These are phyloP conservation scores for Emmelina monodactyla DNA, from an alignment of 2,888 invertebrate genomes.

Conservation along the genomic window DNA sequence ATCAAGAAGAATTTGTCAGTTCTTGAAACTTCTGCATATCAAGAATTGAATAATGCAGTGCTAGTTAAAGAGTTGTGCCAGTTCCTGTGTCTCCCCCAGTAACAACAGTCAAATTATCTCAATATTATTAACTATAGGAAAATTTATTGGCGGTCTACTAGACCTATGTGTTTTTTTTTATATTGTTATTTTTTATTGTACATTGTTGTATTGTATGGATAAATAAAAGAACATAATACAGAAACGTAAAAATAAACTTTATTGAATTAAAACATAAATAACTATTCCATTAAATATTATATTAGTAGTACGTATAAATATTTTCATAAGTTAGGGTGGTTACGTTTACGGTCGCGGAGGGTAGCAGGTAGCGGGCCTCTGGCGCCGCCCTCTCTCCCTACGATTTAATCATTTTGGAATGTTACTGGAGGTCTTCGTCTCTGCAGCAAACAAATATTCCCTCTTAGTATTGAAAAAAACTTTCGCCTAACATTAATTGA, in stretches of 20 bases:
- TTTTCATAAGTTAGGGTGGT: neutral
- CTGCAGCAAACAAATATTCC: slow-evolving; percentile 49
- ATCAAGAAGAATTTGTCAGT: slow-evolving; percentile 35
- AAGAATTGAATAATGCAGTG: slow-evolving; percentile 35
- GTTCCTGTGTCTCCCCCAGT: slow-evolving; percentile 22
- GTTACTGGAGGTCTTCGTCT: slow-evolving; percentile 59
- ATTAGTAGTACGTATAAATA: slow-evolving; percentile 27
- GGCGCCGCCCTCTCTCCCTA: slow-evolving; percentile 1
- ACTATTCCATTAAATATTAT: neutral
- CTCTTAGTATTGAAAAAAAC: neutral
- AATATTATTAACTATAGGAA: neutral
- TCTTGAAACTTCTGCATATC: slow-evolving; percentile 29
- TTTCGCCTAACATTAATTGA: neutral
- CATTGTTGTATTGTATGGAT: neutral
- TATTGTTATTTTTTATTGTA: neutral
- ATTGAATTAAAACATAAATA: slow-evolving; percentile 50
- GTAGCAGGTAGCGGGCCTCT: neutral
- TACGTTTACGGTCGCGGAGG: neutral
- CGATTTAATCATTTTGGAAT: slow-evolving; percentile 57
- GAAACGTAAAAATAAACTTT: slow-evolving; percentile 61
- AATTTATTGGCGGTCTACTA: too few relatives aligned
- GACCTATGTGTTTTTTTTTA: too few relatives aligned
- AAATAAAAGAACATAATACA: slow-evolving; percentile 40
- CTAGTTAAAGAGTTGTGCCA: slow-evolving; percentile 38
- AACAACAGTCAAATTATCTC: neutral